Conservation (phyloP, 2,113 vertebrate genomes). For the Beaufortia kweichowensis region DNA sequence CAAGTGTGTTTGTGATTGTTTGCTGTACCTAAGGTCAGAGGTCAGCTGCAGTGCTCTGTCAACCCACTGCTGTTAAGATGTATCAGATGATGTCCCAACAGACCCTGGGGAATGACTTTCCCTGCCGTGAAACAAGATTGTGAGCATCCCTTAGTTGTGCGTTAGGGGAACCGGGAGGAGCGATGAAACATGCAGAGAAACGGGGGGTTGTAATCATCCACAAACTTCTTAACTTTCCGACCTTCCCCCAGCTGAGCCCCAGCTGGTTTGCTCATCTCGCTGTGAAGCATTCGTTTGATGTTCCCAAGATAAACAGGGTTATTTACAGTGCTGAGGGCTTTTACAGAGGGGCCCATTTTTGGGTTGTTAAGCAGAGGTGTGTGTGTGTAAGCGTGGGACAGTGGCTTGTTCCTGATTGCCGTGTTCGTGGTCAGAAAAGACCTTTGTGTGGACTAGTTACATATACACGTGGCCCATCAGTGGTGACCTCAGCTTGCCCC, state of each 20-base stretch:
- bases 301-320: conserved; percentile 66
- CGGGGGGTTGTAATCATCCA: conserved; percentile 38
- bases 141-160: conserved; percentile 32
- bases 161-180: conserved; percentile 42
- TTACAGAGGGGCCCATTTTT: conserved; percentile 41
- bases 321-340: conserved; percentile 61
- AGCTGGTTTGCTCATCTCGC: conserved; percentile 71
- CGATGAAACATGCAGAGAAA: conserved; percentile 36
- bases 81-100: conserved; percentile 52
- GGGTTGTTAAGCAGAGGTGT: conserved; percentile 52
- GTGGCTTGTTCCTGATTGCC: conserved; percentile 6
- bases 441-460: not conserved
- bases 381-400: conserved; percentile 40
- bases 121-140: conserved; percentile 65
- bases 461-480: conserved; percentile 10
- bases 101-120: conserved; percentile 55
- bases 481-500: conserved; percentile 39
- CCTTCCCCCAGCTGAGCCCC: conserved; percentile 48
- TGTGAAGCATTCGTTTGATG: conserved; percentile 63
- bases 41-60: conserved; percentile 44
- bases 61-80: conserved; percentile 30
- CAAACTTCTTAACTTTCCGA: conserved; percentile 14
- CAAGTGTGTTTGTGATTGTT: conserved; percentile 6
- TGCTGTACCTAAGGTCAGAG: conserved; percentile 53
- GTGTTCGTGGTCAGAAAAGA: conserved; percentile 1